Evolutionary conservation across 1,140 invertebrate genomes (phyloP).

Genomic region (Drosophila ercepeae): DNA sequence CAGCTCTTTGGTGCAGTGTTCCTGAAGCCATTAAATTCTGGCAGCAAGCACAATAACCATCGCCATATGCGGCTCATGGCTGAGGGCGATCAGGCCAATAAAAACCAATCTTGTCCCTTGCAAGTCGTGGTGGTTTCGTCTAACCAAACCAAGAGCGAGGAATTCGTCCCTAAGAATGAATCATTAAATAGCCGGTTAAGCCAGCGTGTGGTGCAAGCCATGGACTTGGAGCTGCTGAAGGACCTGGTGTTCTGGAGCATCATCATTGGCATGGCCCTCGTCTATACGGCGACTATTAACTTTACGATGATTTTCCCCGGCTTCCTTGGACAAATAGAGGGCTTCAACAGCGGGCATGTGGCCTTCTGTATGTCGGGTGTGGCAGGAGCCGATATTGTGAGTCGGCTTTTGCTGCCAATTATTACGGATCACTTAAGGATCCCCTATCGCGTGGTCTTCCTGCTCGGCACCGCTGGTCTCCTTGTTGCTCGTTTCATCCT

Average conservation of each 20-base stretch:
- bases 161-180: not conserved
- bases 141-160: constrained; percentile 2
- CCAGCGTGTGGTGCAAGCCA: constrained; percentile 64
- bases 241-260: constrained; percentile 87
- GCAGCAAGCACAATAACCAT: constrained; percentile 65
- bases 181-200: constrained; percentile 45
- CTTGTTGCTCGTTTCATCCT: constrained; percentile 60
- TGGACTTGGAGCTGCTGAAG: constrained; percentile 87
- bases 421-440: constrained; percentile 87
- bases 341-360: constrained; percentile 85
- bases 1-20: constrained; percentile 79
- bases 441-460: constrained; percentile 85
- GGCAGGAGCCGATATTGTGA: constrained; percentile 88
- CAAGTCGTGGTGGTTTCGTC: constrained; percentile 42
- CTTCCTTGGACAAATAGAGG: constrained; percentile 86
- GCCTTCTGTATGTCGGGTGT: constrained; percentile 88
- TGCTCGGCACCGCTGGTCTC: constrained; percentile 84
- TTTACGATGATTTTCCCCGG: constrained; percentile 89
- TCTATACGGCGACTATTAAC: constrained; percentile 88
- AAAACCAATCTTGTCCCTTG: constrained; percentile 26
- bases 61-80: constrained; percentile 58
- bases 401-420: constrained; percentile 86
- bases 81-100: constrained; percentile 40
- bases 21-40: constrained; percentile 58
- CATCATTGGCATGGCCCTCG: constrained; percentile 86